Evolutionary conservation across 2,888 invertebrate species (phyloP).

Genomic region (Anaspis maculata): DNA sequence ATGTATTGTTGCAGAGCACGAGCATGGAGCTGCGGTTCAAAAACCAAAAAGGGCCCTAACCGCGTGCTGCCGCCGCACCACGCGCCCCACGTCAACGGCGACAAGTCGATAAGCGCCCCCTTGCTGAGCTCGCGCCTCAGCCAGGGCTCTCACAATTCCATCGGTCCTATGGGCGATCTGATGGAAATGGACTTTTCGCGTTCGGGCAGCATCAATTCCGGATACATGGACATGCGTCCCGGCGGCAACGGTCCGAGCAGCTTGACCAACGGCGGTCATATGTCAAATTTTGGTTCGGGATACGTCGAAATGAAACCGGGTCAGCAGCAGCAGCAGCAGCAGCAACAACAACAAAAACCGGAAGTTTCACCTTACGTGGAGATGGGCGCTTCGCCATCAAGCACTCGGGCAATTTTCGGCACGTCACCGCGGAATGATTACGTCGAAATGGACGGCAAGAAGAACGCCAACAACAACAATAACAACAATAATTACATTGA

Average conservation of each 20-base stretch:
- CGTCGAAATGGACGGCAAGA: slow-evolving; percentile 36
- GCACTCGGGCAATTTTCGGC: no score
- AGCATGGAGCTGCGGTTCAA: slow-evolving; percentile 72
- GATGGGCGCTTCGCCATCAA: no score
- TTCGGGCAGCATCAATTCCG: slow-evolving; percentile 34
- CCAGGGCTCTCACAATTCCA: slow-evolving; percentile 41
- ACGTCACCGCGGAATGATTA: no score
- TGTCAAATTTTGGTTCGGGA: no score
- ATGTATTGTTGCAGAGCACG: slow-evolving; percentile 58
- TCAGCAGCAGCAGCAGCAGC: not conserved
- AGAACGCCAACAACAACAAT: slow-evolving; percentile 4
- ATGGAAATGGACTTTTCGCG: slow-evolving; percentile 73
- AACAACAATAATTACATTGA: slow-evolving; percentile 5
- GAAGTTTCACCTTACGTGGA: slow-evolving; percentile 45
- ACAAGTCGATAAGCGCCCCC: slow-evolving; percentile 63
- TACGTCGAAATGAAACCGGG: slow-evolving; percentile 44
- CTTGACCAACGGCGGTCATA: slow-evolving; percentile 15
- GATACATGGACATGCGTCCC: slow-evolving; percentile 57
- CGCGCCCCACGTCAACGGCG: slow-evolving; percentile 31
- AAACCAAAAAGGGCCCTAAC: slow-evolving; percentile 45
- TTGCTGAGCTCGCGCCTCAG: slow-evolving; percentile 45
- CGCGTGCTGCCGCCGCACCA: slow-evolving; percentile 31
- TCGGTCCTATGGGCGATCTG: slow-evolving; percentile 62
- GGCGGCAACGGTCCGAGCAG: no score
- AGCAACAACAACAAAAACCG: slow-evolving; percentile 5